Evolutionary conservation across 2,888 invertebrate species (phyloP).

Genomic region (Dasypogon diadema): DNA sequence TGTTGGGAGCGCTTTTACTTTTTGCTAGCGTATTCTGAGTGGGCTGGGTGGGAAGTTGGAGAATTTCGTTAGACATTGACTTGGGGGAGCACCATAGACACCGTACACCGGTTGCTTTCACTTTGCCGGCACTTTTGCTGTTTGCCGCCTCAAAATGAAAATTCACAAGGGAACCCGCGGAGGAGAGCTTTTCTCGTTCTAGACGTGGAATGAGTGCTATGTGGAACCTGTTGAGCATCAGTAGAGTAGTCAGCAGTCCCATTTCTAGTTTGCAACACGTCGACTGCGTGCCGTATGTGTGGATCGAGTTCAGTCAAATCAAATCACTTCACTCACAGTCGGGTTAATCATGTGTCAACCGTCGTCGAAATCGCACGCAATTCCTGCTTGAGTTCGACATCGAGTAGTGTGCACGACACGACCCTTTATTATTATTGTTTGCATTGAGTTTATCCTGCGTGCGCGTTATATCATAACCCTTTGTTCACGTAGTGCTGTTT

Average conservation of each 20-base stretch:
- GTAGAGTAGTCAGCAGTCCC: no score
- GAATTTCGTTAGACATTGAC: no score
- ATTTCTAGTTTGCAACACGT: not conserved
- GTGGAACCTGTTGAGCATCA: slow-evolving; percentile 47
- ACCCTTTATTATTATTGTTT: not conserved
- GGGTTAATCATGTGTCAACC: slow-evolving; percentile 42
- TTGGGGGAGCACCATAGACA: no score
- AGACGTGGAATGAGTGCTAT: not conserved
- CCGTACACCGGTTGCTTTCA: no score
- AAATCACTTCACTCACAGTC: slow-evolving; percentile 30
- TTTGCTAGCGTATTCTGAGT: no score
- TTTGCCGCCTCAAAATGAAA: no score
- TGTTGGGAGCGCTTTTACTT: no score
- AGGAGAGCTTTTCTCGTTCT: not conserved
- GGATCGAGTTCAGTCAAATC: slow-evolving; percentile 13
- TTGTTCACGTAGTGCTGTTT: not conserved
- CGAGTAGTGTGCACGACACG: not conserved
- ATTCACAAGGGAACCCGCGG: not conserved
- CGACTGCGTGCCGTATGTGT: not conserved
- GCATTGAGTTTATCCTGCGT: not conserved
- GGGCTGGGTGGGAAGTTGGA: no score
- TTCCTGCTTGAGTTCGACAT: not conserved
- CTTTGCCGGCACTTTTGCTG: no score
- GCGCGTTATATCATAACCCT: not conserved
- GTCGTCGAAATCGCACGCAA: slow-evolving; percentile 28